Percentiles rank a stretch among this genome's conserved stretches.
Evolutionary conservation across 2,797 vertebrate genomes (phyloP).

Genomic region (Myotis findleyi): DNA sequence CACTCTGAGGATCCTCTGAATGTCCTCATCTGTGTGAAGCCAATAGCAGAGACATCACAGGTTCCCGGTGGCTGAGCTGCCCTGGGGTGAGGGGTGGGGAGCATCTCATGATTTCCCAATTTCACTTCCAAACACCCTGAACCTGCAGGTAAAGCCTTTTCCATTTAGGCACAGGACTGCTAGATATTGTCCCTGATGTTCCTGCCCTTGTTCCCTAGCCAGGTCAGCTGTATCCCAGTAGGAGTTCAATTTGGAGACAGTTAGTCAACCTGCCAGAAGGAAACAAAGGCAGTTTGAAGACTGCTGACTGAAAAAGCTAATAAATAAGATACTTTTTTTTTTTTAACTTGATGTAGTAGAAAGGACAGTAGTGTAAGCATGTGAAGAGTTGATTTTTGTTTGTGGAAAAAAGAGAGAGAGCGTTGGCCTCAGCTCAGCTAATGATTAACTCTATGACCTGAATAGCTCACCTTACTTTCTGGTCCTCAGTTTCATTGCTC

Average conservation of each 20-base stretch:
- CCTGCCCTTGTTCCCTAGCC: not conserved
- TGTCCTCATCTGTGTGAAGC: not conserved
- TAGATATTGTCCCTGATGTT: not conserved
- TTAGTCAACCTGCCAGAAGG: constrained; percentile 28
- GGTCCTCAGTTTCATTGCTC: constrained; percentile 6
- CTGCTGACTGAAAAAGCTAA: constrained; percentile 6
- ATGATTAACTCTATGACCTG: not conserved
- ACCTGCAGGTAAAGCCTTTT: not conserved
- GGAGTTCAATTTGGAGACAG: constrained; percentile 28
- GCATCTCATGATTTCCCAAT: not conserved
- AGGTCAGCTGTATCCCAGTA: constrained; percentile 24
- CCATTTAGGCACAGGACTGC: not conserved
- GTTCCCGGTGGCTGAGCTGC: not conserved
- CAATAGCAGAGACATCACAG: not conserved
- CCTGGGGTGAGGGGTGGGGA: not conserved
- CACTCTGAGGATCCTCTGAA: not conserved
- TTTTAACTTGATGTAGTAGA: not conserved
- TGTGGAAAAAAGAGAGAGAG: not conserved
- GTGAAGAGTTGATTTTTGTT: constrained; percentile 48
- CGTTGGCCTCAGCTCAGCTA: not conserved
- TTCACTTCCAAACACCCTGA: not conserved
- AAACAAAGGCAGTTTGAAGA: constrained; percentile 48
- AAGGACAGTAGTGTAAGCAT: not conserved
- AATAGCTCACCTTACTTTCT: not conserved
- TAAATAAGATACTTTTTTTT: constrained; percentile 20